These are phyloP conservation scores for Vanessa cardui DNA, from an alignment of 2,888 invertebrate species.

Conservation along the genomic window DNA sequence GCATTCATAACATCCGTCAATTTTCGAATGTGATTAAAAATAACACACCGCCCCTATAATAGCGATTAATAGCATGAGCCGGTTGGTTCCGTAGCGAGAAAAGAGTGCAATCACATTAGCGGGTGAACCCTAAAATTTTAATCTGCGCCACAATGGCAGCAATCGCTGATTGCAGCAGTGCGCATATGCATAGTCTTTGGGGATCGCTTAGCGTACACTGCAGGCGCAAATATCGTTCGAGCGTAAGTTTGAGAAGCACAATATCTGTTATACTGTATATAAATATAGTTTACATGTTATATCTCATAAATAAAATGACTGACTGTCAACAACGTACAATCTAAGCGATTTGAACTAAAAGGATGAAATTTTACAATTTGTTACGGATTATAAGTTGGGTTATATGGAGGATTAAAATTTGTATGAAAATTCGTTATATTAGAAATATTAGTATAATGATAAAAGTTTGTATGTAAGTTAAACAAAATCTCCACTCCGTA, in stretches of 20 bases:
- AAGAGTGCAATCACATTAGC: slow-evolving; percentile 81
- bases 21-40: slow-evolving; percentile 71
- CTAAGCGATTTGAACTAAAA: no score
- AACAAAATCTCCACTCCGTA: no score
- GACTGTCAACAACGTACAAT: no score
- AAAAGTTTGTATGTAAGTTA: no score
- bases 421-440: no score
- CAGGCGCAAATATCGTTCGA: slow-evolving; percentile 39
- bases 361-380: no score
- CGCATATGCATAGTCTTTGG: slow-evolving; percentile 82
- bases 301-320: no score
- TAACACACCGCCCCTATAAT: slow-evolving; percentile 73
- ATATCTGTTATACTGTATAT: background rate
- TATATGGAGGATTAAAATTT: no score
- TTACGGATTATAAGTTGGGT: no score
- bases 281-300: background rate
- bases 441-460: no score
- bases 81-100: slow-evolving; percentile 64
- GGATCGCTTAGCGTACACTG: slow-evolving; percentile 77
- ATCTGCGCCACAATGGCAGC: slow-evolving; percentile 78
- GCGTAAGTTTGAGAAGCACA: background rate
- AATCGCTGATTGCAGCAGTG: slow-evolving; percentile 78
- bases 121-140: slow-evolving; percentile 82
- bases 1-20: slow-evolving; percentile 45
- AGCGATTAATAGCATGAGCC: slow-evolving; percentile 62